Evolutionary conservation across 2,797 vertebrate genomes (phyloP).

Genomic region (Perodicticus potto): DNA sequence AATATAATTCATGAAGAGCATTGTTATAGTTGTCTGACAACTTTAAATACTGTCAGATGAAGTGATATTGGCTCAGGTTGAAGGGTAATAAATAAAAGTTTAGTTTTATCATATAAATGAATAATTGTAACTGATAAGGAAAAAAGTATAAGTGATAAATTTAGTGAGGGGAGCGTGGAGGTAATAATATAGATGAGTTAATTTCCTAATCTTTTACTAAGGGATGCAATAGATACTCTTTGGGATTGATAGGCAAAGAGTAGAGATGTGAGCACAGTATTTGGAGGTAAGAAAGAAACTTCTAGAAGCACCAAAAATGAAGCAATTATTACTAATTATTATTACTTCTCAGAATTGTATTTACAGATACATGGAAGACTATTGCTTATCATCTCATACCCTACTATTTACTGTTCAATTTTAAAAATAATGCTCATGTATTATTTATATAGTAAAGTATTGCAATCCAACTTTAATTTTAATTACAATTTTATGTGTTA

Average conservation of each 20-base stretch:
- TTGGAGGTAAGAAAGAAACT: background rate
- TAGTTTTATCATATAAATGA: background rate
- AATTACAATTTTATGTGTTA: background rate
- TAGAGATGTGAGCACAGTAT: background rate
- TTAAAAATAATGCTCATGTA: background rate
- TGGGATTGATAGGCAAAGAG: background rate
- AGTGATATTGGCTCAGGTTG: background rate
- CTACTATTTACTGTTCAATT: background rate
- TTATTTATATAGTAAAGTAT: background rate
- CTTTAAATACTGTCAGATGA: background rate
- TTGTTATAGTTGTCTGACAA: background rate
- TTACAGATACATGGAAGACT: background rate
- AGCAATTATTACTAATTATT: background rate
- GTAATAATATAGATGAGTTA: background rate
- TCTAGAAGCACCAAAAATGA: background rate
- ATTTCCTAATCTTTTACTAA: background rate
- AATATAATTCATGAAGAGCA: background rate
- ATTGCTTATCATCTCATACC: background rate
- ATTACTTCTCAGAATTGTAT: background rate
- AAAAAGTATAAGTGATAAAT: background rate
- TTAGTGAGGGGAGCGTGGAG: background rate
- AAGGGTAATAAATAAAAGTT: background rate
- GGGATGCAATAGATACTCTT: background rate
- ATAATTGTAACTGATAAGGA: background rate
- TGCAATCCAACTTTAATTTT: background rate